Base-by-base conservation (phyloP, 2,888 invertebrate species). In the Pristionchus entomophagus region DNA sequence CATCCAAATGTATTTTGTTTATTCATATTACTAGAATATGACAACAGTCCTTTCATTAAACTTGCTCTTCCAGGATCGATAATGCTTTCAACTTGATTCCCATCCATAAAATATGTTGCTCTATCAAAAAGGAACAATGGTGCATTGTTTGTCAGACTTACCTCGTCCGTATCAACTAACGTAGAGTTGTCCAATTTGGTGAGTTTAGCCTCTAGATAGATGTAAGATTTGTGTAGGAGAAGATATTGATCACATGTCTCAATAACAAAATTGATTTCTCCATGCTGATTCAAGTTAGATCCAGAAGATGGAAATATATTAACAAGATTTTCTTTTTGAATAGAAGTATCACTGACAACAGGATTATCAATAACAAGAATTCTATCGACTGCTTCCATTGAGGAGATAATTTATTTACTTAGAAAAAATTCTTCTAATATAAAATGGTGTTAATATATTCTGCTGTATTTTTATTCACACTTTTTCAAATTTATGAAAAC, bases 251-350 rank as follows among this genome's bases (percentile, higher is more conserved):
- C 45, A 45, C 45, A 45, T 45, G 45, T 45, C 45, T 45, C 45
- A 45, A 45, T 45, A 14, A 45, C 45, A 14, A 45, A 45, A 14
- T 45, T 45, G 45, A 88, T 88, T 88, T 88, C 88, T 59, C 88
- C 88, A 88, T 88, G 87, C 56, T 88, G 85, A 88, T 88, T 53
- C 19, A 53, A 53, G 22, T 22, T 53, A 53, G 19, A 19, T 19
- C 53, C 53, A 17, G 19, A 19, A 53, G 53, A 53, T 19, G 53
- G 53, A 53, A 53, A 53, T 53, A 53, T 53, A 22, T 22, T 53
- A 53, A 53, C 22, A 12, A 53, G 22, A 53, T 53, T 53, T 53
- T 53, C 53, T 53, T 53, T 53, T 22, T 53, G 53, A 17, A 53
- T 53, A 19, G 53, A 53, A 19, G 53, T 53, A 22, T 53, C 53